A percentile compares a stretch with the other conserved stretches of the same genome.
Evolutionary conservation across 1,140 invertebrate genomes (phyloP).

Genomic region (Conus ventricosus): DNA sequence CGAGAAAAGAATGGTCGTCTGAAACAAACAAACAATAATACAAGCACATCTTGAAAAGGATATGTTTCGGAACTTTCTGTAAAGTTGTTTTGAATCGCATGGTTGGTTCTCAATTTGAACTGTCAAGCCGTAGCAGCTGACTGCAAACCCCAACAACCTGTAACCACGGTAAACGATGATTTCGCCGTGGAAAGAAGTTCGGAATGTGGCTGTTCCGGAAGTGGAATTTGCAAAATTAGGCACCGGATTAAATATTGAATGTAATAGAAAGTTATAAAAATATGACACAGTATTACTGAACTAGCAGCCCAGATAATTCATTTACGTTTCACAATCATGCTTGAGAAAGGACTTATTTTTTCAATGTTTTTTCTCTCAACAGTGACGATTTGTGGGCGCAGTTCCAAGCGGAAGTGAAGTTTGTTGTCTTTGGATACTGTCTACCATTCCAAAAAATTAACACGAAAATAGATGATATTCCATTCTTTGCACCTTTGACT

Average conservation of each 20-base stretch:
- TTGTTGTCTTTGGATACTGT: constrained; percentile 47
- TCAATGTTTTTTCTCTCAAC: too few relatives aligned
- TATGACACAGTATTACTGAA: too few relatives aligned
- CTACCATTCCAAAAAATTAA: not conserved
- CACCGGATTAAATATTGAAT: not conserved
- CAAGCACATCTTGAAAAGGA: constrained; percentile 57
- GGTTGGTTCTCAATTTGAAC: not conserved
- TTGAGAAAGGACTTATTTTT: too few relatives aligned
- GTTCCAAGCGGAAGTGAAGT: constrained; percentile 25
- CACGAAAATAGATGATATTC: not conserved
- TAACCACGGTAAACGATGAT: constrained; percentile 35
- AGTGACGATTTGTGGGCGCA: too few relatives aligned
- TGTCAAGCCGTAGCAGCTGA: not conserved
- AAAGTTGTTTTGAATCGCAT: constrained; percentile 90
- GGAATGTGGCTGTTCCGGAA: constrained; percentile 33
- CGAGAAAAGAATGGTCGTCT: too few relatives aligned
- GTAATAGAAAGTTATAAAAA: too few relatives aligned
- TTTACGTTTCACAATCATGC: too few relatives aligned
- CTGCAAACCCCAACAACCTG: not conserved
- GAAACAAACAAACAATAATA: too few relatives aligned
- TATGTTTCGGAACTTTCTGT: constrained; percentile 81
- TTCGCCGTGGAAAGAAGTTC: not conserved
- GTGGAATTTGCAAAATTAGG: not conserved
- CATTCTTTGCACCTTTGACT: not conserved
- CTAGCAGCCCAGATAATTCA: too few relatives aligned